Evolutionary conservation across 2,113 vertebrate species (phyloP), one percentile per base, ranked within the genome.

Genomic region (Salvator merianae): DNA sequence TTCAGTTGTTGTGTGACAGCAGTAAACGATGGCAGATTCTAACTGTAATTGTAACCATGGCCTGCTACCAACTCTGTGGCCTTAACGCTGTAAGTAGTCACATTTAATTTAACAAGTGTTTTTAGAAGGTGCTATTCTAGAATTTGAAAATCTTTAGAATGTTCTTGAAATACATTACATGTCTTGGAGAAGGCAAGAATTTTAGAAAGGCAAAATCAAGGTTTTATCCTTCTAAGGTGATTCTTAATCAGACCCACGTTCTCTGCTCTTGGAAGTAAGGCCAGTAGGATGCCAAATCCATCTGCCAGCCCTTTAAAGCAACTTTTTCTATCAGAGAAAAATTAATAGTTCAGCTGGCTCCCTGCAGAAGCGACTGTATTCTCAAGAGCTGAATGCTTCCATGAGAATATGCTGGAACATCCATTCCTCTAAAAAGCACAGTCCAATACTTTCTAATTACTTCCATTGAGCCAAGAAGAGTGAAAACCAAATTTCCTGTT

Each of bases 31-130:
- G 98, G 97, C 99, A 99, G 94, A 90, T 98, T 78, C 69, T 97
- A 90, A 99, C 98, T 0, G 93, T 97, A 55, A 72, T 97, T 0
- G 16, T 98, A 92, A 97, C 96, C 87, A 99, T 99, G 99, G 97
- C 95, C 90, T 97, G 97, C 91, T 99, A 99, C 93, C 99, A 99
- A 94, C 97, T 99, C 55, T 99, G 98, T 6, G 98, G 98, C 59
- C 96, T 99, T 20, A 99, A 99, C 2, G 98, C 97, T 72, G 98
- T 99, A 91, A 98, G 98, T 95, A 71, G 24, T 30, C 28, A 30
- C 32, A 55, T 32, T 26, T 43, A 3, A n/a, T 24, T 14, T 8
- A 38, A 32, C 1, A 13, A 47, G 47, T 40, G n/a, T 24, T 43
- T 20, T 14, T 75, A 32, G 5, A 73, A 24, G 22, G 28, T 38